Evolutionary conservation across 2,797 vertebrate species (phyloP), one percentile per base, ranked within the genome.

Genomic region (Fistularia tabacaria): DNA sequence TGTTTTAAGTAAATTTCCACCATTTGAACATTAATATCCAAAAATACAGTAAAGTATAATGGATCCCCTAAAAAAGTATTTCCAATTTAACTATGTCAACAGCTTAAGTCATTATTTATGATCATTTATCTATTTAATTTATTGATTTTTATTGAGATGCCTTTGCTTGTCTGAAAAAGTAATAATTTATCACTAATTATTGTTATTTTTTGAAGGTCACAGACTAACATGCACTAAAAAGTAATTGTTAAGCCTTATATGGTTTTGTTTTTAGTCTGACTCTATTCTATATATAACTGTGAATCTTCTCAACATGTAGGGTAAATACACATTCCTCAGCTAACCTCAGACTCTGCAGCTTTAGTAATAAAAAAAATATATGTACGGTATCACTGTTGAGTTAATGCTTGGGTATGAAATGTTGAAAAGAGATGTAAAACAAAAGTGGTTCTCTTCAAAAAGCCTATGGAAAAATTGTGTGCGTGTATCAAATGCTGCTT

Each of bases 111-210:
- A 62, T 81, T 77, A 71, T 87, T 88, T 87, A 82, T 83, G 48
- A 52, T 71, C 67, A 81, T 79, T 76, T 49, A 67, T 81, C 61
- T 83, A 70, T 79, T 76, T 87, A 88, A 87, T 64, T 88, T 88
- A 87, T 88, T 81, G 51, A 82, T 76, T 85, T 79, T 49, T 62
- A 12, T 82, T 7, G 50, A 72, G 66, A 78, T 74, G 71, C 77
- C 71, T 83, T 85, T 79, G 70, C 53, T 64, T 51, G 78, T 74
- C 59, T 81, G 53, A 61, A 70, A 64, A 51, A 78, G 66, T 38
- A 66, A 48, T 75, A 68, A n/a, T n/a, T 62, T 51, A 71, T 69
- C 57, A 59, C 38, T 52, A 59, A 47, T 74, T 74, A 50, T 57
- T 38, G 49, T n/a, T 74, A 62, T 73, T 77, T 71, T 14, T 58